Evolutionary conservation across 2,888 invertebrate genomes (phyloP).

Genomic region (Lumbricus terrestris): DNA sequence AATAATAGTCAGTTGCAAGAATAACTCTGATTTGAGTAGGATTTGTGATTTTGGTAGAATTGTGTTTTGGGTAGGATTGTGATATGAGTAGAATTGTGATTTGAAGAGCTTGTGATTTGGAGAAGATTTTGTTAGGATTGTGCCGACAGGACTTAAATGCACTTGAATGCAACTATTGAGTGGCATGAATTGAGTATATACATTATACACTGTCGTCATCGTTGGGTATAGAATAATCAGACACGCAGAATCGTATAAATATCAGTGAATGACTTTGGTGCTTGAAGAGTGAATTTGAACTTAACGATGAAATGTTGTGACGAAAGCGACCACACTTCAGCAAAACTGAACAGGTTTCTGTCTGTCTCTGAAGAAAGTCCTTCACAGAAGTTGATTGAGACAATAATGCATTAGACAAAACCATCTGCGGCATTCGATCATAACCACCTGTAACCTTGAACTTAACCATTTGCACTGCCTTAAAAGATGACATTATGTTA

Average conservation of each 20-base stretch:
- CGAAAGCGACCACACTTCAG: neutral
- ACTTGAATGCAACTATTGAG: neutral
- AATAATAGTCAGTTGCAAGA: neutral
- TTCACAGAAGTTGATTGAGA: neutral
- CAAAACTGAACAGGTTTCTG: neutral
- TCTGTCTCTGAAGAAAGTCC: neutral
- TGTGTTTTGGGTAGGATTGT: too few species aligned
- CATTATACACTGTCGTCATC: neutral
- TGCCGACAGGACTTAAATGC: neutral
- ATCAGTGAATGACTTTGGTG: too few species aligned
- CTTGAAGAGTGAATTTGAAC: too few species aligned
- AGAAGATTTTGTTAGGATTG: neutral
- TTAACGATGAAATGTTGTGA: too few species aligned
- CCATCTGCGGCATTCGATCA: too few species aligned
- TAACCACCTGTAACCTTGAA: neutral
- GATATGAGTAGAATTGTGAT: too few species aligned
- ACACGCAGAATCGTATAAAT: neutral
- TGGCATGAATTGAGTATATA: too few species aligned
- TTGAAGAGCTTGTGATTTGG: too few species aligned
- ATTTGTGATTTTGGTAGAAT: too few species aligned
- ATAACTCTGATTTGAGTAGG: neutral
- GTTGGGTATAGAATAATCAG: neutral
- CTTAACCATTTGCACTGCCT: neutral
- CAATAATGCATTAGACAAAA: neutral
- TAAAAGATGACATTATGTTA: neutral